phyloP scores from a whole-genome alignment of 2,113 vertebrate genomes.

The Eclectus roratus region DNA sequence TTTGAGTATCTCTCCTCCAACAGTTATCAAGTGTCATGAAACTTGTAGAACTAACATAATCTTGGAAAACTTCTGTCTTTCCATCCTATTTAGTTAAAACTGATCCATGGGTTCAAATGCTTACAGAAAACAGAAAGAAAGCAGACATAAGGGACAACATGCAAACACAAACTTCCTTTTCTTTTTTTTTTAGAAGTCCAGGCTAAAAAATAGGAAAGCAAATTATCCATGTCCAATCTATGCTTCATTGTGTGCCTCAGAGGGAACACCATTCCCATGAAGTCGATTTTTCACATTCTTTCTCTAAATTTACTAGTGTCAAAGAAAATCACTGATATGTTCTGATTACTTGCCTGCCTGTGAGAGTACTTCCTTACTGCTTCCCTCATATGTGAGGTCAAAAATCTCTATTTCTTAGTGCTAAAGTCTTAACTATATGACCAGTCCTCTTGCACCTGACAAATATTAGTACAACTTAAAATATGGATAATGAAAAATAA shows the following conservation, averaged over 20 bases:
- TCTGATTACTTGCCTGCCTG: not conserved
- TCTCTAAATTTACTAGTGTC: not conserved
- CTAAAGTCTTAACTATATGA: not conserved
- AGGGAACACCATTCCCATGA: not conserved
- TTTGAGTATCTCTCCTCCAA: not conserved
- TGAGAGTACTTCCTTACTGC: not conserved
- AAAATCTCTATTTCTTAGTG: not conserved
- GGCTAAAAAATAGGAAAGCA: not conserved
- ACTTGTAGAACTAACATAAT: not conserved
- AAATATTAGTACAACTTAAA: not conserved
- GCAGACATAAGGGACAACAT: rapidly evolving
- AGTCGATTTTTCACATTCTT: not conserved
- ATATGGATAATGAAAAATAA: not conserved
- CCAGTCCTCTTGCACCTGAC: not conserved
- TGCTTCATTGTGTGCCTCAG: not conserved
- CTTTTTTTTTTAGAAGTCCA: not conserved
- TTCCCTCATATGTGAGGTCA: not conserved
- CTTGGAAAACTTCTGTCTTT: not conserved
- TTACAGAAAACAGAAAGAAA: not conserved
- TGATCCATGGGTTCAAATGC: not conserved
- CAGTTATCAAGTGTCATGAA: not conserved
- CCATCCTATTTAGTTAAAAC: not conserved
- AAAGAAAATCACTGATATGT: not conserved
- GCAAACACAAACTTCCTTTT: not conserved
- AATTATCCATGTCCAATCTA: not conserved